phyloP scores from a whole-genome alignment of 1,140 invertebrate genomes.

The Formica selysi region DNA sequence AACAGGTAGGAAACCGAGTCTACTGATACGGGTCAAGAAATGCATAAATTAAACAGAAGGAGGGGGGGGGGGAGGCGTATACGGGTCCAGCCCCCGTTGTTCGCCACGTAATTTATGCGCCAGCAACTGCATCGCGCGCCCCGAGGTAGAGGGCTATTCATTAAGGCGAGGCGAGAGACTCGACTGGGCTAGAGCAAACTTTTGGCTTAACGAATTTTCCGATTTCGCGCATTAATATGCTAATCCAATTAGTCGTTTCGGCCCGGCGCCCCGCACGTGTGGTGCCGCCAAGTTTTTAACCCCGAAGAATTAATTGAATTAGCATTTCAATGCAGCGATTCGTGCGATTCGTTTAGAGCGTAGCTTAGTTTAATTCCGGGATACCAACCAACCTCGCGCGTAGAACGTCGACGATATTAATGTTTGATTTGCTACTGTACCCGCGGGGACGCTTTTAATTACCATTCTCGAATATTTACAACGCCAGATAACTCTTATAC shows the following conservation, averaged over 20 bases:
- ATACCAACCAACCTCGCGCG: constrained; percentile 29
- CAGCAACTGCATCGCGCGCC: constrained; percentile 60
- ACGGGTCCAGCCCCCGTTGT: constrained; percentile 55
- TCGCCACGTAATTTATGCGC: constrained; percentile 69
- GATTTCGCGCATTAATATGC: constrained; percentile 59
- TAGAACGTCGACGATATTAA: constrained; percentile 66
- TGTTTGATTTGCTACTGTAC: constrained; percentile 66
- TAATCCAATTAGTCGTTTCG: constrained; percentile 67
- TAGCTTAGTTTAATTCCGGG: constrained; percentile 47
- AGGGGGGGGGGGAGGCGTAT: neutral
- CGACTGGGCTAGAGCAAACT: constrained; percentile 41
- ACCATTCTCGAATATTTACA: constrained; percentile 65
- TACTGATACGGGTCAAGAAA: constrained; percentile 72
- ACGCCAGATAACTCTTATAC: constrained; percentile 58
- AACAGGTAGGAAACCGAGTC: constrained; percentile 74
- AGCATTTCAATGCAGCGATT: constrained; percentile 71
- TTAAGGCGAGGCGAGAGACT: constrained; percentile 63
- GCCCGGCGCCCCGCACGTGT: constrained; percentile 48
- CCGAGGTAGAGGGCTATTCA: constrained; percentile 62
- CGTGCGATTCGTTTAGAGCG: constrained; percentile 59
- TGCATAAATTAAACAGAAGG: constrained; percentile 73
- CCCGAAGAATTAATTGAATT: constrained; percentile 64
- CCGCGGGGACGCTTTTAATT: constrained; percentile 65
- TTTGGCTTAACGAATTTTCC: constrained; percentile 59
- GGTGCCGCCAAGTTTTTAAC: constrained; percentile 63